Conservation (phyloP, 2,113 vertebrate genomes). For the Glareola pratincola region DNA sequence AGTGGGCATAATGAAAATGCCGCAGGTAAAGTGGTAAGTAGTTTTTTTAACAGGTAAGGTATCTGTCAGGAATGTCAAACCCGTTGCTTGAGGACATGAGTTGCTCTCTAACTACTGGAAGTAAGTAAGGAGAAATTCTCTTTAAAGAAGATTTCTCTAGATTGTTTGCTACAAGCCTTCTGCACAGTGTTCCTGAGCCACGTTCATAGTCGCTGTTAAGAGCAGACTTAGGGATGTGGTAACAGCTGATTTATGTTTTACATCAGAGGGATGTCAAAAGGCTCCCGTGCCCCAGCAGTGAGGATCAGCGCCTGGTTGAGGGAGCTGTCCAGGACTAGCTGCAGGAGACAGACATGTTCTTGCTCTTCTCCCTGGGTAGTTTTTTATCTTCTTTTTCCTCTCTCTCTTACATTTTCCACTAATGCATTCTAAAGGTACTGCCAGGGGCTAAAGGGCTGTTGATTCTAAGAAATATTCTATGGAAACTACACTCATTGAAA, state of each 20-base stretch:
- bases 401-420: not conserved
- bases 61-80: not conserved
- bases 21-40: not conserved
- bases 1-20: not conserved
- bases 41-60: not conserved
- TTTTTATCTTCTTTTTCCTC: not conserved
- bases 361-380: not conserved
- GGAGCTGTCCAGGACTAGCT: conserved; percentile 60
- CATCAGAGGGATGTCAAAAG: not conserved
- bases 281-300: not conserved
- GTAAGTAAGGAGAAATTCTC: not conserved
- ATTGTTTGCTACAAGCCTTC: not conserved
- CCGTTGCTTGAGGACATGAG: not conserved
- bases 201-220: not conserved
- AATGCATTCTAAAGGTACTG: not conserved
- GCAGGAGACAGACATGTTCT: not conserved
- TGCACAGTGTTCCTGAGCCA: not conserved
- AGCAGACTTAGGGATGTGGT: not conserved
- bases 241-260: not conserved
- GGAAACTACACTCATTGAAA: not conserved
- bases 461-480: not conserved
- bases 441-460: not conserved
- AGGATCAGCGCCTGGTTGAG: not conserved
- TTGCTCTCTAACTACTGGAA: rapidly evolving
- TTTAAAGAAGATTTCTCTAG: not conserved